Evolutionary conservation across 2,113 vertebrate species (phyloP), one percentile per base, ranked within the genome.

Genomic region (Panthera uncia): DNA sequence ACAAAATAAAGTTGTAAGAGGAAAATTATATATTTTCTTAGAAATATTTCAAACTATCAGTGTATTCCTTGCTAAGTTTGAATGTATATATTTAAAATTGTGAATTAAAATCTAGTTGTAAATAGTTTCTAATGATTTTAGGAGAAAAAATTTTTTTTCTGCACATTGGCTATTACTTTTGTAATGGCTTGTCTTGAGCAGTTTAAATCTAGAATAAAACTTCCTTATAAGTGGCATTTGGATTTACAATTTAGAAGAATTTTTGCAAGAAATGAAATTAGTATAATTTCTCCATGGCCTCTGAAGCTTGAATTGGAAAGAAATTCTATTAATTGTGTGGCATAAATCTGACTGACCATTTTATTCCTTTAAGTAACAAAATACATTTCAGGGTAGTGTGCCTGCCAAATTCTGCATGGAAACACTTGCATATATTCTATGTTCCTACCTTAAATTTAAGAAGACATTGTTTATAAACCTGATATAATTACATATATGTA

Each of bases 221-320:
- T 27, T 9, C 25, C 92, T 92, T 33, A 27, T 36, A 36, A 80
- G 36, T 66, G n/a, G 12, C 23, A 89, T 89, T 91, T 29, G 2
- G 27, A 86, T 57, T 68, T 93, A 83, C 0, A 50, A 65, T 52
- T 81, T 73, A 89, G 66, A 96, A 89, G 29, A 82, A 31, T 36
- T 91, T 97, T 92, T 68, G 12, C 12, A 96, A 80, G 19, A 85
- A 85, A 83, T 85, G 8, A 82, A 95, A 36, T 88, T 52, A 74
- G 0, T 50, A 4, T 71, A 81, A 76, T 89, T 90, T 15, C 12
- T 57, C 16, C 27, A 41, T 63, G 21, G 2, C 57, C 45, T 92
- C 61, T 82, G 21, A 95, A 82, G 13, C 61, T 96, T 95, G 93
- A 81, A 55, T 68, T 41, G 61, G 41, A 74, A 82, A 87, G 66